Evolutionary conservation across 2,113 vertebrate genomes (phyloP), one percentile per base, ranked within the genome.

Genomic region (Bufo gargarizans): DNA sequence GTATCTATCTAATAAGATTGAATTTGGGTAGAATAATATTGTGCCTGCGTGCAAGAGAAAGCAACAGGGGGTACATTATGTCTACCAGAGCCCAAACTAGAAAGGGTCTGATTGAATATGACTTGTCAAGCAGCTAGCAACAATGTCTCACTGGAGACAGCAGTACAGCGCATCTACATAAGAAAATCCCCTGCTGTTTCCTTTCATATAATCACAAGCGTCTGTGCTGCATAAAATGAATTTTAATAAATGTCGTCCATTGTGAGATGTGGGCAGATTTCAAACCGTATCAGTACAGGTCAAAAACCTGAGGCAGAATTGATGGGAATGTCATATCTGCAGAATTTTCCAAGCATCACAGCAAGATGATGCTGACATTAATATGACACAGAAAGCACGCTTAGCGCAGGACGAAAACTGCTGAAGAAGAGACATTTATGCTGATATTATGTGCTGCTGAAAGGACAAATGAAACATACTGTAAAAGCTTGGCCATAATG

Each of bases 201-300:
- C 92, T 91, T 91, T 91, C 90, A 90, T 93, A 90, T 93, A 88
- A 91, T 92, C 94, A 92, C 91, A 93, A 93, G 91, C 90, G 93
- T 91, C 89, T 93, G 91, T 89, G 90, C 65, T 86, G 92, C 72
- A 92, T 92, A 93, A 91, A 93, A 94, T 93, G 92, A 93, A 95
- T 95, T 95, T 94, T 92, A 95, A 92, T 95, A 94, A 95, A 94
- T 93, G 93, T 93, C 93, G 93, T 90, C 90, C 93, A 93, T 94
- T 93, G 93, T 92, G 90, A 91, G 93, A 91, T 81, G 92, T 82
- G 86, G 90, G 90, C 92, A 92, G 92, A 92, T 92, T 91, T 90
- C 91, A 85, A 92, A 92, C 94, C 91, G 92, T 93, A 92, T 92
- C 53, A 67, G 91, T 92, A 80, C 91, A 91, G 92, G 92, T 94